phyloP scores from a whole-genome alignment of 2,888 invertebrate genomes.

The Diogma glabrata region DNA sequence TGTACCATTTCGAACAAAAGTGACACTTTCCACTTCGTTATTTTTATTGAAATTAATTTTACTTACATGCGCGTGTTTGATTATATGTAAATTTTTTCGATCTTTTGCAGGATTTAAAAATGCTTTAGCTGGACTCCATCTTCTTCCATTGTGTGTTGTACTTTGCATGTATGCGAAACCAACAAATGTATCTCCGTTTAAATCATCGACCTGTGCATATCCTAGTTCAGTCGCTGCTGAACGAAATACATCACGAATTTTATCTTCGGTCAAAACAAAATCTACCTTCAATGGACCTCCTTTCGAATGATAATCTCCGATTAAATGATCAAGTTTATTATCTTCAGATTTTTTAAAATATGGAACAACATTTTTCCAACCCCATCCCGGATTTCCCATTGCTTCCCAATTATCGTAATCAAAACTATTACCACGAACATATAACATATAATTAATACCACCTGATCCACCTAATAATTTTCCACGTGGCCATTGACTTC shows the following conservation, averaged over 20 bases:
- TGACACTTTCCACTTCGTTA: conserved; percentile 9
- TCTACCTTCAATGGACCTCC: conserved; percentile 51
- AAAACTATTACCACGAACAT: conserved; percentile 48
- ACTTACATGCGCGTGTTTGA: conserved; percentile 21
- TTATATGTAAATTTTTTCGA: conserved; percentile 24
- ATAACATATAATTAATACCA: conserved; percentile 51
- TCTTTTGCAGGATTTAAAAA: conserved; percentile 43
- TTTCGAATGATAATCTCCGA: conserved; percentile 46
- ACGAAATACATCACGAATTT: conserved; percentile 47
- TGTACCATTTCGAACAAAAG: conserved; percentile 15
- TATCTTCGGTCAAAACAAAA: conserved; percentile 30
- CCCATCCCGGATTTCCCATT: conserved; percentile 49
- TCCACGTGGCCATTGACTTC: conserved; percentile 43
- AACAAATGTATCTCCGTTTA: conserved; percentile 51
- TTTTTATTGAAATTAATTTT: conserved; percentile 14
- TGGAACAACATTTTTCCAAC: conserved; percentile 48
- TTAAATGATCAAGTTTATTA: conserved; percentile 35
- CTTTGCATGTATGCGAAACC: conserved; percentile 56
- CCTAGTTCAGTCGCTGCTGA: conserved; percentile 51
- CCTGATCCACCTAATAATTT: conserved; percentile 55
- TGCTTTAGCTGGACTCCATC: conserved; percentile 61
- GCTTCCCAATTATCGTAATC: conserved; percentile 46
- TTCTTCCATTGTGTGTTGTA: conserved; percentile 51
- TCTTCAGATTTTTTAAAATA: conserved; percentile 63
- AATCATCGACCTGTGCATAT: conserved; percentile 47